Evolutionary conservation across 2,888 invertebrate species (phyloP).

Genomic region (Pilophorus perplexus): DNA sequence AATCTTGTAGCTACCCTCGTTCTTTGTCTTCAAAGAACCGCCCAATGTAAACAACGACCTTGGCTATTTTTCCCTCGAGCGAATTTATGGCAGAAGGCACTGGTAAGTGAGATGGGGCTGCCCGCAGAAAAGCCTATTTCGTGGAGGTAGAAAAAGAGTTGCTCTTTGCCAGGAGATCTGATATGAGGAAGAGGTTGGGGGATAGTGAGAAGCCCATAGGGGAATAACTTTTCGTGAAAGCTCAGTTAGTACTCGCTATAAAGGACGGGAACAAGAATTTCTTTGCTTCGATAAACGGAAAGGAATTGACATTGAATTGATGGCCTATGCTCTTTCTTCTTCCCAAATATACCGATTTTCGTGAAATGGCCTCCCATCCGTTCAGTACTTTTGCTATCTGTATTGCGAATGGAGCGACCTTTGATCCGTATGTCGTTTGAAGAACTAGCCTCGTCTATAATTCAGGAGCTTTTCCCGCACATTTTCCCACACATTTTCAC

Average conservation of each 20-base stretch:
- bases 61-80: not conserved
- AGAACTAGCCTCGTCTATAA: too few relatives aligned
- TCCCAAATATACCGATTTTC: too few relatives aligned
- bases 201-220: not conserved
- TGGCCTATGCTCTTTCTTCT: too few relatives aligned
- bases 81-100: constrained; percentile 2
- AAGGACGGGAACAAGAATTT: constrained; percentile 4
- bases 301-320: constrained; percentile 16
- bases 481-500: too few relatives aligned
- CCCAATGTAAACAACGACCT: not conserved
- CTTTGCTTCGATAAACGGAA: constrained; percentile 14
- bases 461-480: too few relatives aligned
- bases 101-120: not conserved
- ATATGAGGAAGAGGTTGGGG: constrained; percentile 8
- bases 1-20: too few relatives aligned
- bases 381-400: too few relatives aligned
- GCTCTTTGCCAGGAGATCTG: not conserved
- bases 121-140: constrained; percentile 4
- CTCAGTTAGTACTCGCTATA: constrained; percentile 4
- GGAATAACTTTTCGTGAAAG: constrained; percentile 17
- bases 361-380: too few relatives aligned
- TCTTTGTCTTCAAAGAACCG: too few relatives aligned
- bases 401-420: too few relatives aligned
- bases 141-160: constrained; percentile 7
- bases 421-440: too few relatives aligned